Evolutionary conservation across 2,888 invertebrate genomes (phyloP), one percentile per base, ranked within the genome.

Genomic region (Pristionchus fissidentatus): DNA sequence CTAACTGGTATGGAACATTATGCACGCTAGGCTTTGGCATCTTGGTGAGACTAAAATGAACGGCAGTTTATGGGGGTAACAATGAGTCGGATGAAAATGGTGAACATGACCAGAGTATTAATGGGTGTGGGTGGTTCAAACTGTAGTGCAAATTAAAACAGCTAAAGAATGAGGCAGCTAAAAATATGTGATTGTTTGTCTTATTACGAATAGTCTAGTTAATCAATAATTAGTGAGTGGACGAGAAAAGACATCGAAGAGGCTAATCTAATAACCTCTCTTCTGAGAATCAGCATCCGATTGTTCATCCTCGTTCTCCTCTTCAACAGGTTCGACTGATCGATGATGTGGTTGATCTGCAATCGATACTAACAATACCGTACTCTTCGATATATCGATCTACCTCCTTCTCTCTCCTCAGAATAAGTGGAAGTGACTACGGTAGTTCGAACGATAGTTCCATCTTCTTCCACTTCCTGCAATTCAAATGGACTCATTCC

Each of bases 371-470:
- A 19, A 52, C n/a, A 57, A 0, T 57, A 57, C 57, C 57, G 57
- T 57, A 57, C n/a, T 57, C 29, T 26, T 57, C 26, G n/a, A 22
- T 62, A 3, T 15, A 62, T 62, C 4, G 35, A 35, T 62, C 15
- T 62, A 62, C 62, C 62, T 62, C 81, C 81, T 49, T 81, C 81
- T 29, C 62, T 35, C 32, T 81, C 81, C 66, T 81, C 81, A 66
- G 43, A n/a, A 38, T 66, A 66, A 7, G 81, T 81, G 26, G 86
- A 87, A 8, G 88, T 88, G 70, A 87, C 87, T 8, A 86, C 85
- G 32, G 88, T 88, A 52, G 88, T 88, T 32, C 87, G 86, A 75
- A 88, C 87, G 43, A 88, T 85, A 8, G 88, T 88, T 84, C 88
- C 88, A 70, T 88, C 88, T 41, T 88, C 87, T 55, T 88, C 88